Conservation (phyloP, 1,140 invertebrate genomes). For the Sipha flava region DNA sequence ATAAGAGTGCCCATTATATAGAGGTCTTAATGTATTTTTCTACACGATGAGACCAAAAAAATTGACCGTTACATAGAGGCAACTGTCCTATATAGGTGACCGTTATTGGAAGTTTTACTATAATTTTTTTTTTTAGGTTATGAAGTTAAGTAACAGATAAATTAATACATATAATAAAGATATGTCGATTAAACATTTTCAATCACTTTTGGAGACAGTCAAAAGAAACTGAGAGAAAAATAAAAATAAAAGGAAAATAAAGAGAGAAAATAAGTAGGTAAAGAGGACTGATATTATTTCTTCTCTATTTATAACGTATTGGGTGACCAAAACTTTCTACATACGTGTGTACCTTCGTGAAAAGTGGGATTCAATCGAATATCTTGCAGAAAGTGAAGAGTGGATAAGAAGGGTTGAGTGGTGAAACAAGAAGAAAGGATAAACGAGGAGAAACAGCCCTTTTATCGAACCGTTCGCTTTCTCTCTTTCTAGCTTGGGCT, state of each 20-base stretch:
- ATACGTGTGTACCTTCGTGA: background rate
- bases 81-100: too few relatives aligned
- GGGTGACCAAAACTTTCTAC: background rate
- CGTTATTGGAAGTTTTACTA: too few relatives aligned
- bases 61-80: too few relatives aligned
- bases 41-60: too few relatives aligned
- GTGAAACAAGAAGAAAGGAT: background rate
- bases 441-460: background rate
- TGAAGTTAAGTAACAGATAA: too few relatives aligned
- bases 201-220: background rate
- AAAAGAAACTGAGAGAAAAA: background rate
- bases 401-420: background rate
- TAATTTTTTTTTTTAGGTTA: too few relatives aligned
- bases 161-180: too few relatives aligned
- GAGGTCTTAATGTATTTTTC: too few relatives aligned
- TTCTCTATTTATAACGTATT: background rate
- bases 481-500: background rate
- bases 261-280: background rate
- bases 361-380: background rate
- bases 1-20: too few relatives aligned
- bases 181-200: background rate
- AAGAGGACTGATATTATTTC: background rate
- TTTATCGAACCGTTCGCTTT: constrained; percentile 29
- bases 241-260: background rate
- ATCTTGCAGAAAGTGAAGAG: background rate